Evolutionary conservation across 2,797 vertebrate species (phyloP), one percentile per base, ranked within the genome.

Genomic region (Lateolabrax maculatus): DNA sequence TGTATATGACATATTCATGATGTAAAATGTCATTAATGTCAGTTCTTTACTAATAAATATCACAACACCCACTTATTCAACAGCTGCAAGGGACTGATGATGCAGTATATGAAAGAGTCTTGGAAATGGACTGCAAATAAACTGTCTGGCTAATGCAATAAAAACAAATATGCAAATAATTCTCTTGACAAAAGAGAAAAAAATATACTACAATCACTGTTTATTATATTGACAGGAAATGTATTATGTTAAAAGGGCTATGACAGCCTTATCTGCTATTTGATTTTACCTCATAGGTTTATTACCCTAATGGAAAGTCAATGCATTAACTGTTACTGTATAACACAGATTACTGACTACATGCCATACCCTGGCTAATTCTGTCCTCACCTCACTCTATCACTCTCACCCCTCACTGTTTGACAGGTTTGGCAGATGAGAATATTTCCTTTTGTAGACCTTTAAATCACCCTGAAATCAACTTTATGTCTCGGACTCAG

Each of bases 281-380:
- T 67, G 62, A 84, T 82, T 75, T 71, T 41, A 36, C 72, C 55
- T 63, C 37, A 46, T 21, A 57, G 68, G n/a, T 78, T 81, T 69
- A 72, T 67, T 58, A 60, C 56, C 23, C 23, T 72, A 37, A 77
- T 78, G 60, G 53, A 79, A 75, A 74, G 70, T 48, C 36, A 56
- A 31, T 34, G 49, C 58, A 75, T 74, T 69, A 68, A 49, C 1
- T 49, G 46, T 39, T n/a, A n/a, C n/a, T n/a, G n/a, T 48, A 12
- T 8, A 63, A 53, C 55, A 71, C 37, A 74, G 77, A 69, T 67
- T 48, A 52, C 41, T 71, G 62, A 66, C 66, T 16, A 41, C 39
- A 77, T 12, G 6, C 18, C 61, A 36, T 71, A 5, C 37, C 72
- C 55, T 48, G 56, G n/a, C 48, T 51, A 18, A 25, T 34, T 55